These are phyloP conservation scores for Sebastes fasciatus DNA, from an alignment of 2,113 vertebrate genomes.

Conservation along the genomic window DNA sequence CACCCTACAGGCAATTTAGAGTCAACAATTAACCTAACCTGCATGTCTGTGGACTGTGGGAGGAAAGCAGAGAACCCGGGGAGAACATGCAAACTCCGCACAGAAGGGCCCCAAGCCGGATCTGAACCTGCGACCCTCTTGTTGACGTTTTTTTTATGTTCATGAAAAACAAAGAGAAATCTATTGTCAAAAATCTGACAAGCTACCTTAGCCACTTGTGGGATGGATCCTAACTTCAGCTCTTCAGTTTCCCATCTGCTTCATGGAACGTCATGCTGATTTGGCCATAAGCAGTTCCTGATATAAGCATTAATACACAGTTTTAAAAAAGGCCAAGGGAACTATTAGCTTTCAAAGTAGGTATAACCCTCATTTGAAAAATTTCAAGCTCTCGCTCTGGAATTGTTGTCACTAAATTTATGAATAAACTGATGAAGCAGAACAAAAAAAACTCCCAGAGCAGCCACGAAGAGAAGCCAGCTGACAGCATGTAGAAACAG, in stretches of 20 bases:
- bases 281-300: neutral
- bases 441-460: neutral
- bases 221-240: neutral
- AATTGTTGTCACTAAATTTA: neutral
- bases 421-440: slow-evolving; percentile 7
- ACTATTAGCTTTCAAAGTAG: neutral
- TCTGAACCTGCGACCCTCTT: too few species aligned
- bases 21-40: too few species aligned
- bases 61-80: too few species aligned
- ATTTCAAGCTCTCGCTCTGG: neutral
- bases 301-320: neutral
- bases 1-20: too few species aligned
- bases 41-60: too few species aligned
- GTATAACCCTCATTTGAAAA: neutral
- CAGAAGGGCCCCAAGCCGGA: too few species aligned
- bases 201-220: too few species aligned
- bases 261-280: neutral
- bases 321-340: neutral
- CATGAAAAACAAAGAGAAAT: neutral
- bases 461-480: neutral
- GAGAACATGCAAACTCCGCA: too few species aligned
- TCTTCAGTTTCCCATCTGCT: neutral
- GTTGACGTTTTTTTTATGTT: too few species aligned
- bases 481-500: neutral
- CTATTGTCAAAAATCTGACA: neutral